phyloP scores from a whole-genome alignment of 92 coral and sea anemone species.

The Palythoa grandis region DNA sequence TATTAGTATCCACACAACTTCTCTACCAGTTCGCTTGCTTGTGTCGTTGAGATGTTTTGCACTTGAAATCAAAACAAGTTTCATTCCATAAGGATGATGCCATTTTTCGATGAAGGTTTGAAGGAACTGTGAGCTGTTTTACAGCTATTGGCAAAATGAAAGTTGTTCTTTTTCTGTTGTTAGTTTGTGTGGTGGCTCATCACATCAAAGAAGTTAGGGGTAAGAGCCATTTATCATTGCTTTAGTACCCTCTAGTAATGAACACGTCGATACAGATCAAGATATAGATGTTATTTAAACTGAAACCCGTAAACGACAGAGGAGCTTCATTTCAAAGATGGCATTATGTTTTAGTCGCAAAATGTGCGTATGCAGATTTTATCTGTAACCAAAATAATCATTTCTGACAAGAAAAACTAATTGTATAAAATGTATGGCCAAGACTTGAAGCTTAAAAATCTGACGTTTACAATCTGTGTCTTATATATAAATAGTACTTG shows the following conservation, averaged over 20 bases:
- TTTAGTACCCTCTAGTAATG: not conserved
- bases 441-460: not conserved
- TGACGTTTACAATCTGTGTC: no score
- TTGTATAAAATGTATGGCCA: not conserved
- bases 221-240: not conserved
- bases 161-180: slow-evolving; percentile 17
- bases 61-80: slow-evolving; percentile 29
- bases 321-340: not conserved
- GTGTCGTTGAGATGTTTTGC: slow-evolving; percentile 31
- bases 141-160: slow-evolving; percentile 43
- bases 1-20: not conserved
- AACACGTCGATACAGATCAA: slow-evolving; percentile 1
- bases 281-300: not conserved
- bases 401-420: not conserved
- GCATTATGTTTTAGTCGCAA: not conserved
- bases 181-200: slow-evolving; percentile 21
- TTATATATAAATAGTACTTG: no score
- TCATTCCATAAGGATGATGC: slow-evolving; percentile 45
- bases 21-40: slow-evolving; percentile 41
- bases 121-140: slow-evolving; percentile 29
- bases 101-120: slow-evolving; percentile 23
- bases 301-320: not conserved
- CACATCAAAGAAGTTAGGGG: slow-evolving; percentile 18
- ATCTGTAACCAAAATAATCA: no score
- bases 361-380: no score